Evolutionary conservation across 2,113 vertebrate genomes (phyloP), one percentile per base, ranked within the genome.

Genomic region (Mugil cephalus): DNA sequence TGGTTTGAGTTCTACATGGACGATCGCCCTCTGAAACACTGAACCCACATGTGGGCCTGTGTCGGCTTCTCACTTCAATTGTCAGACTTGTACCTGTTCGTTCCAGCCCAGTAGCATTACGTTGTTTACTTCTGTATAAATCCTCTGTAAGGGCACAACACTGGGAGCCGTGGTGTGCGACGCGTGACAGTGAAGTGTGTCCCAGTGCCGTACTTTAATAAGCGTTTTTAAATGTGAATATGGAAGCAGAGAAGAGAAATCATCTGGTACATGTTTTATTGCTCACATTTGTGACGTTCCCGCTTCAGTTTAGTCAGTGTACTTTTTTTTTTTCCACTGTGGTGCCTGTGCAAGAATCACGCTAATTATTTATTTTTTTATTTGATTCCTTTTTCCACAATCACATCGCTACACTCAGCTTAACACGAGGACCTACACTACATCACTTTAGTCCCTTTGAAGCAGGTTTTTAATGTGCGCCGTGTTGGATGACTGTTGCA

Each of bases 401-500:
- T 38, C 56, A 67, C 39, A 59, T 24, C 53, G 52, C 58, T 69
- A 74, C 46, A 68, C 72, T 84, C 72, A 67, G 6, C 34, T 59
- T 48, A 53, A 38, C 19, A 51, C n/a, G 38, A 81, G 80, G 77
- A 79, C 70, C 75, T 74, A 83, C 84, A 85, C 87, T 85, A 78
- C 72, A 87, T 88, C 87, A 88, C 83, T 88, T 87, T 86, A 79
- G 10, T 48, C 43, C 47, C 2, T 46, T 30, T 59, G 18, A 38
- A 74, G 62, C 24, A 40, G 40, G 45, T 71, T 47, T n/a, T 64
- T 35, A 7, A 45, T 12, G 24, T 59, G 64, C 74, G n/a, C 34
- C 13, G 52, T 59, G 78, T 59, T 40, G 19, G 67, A 60, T 65
- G 73, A 76, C 76, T 82, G 76, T 80, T 82, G 79, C 68, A 88